Base-by-base conservation (phyloP, 2,888 invertebrate genomes). In the Pseudococcus longispinus region DNA sequence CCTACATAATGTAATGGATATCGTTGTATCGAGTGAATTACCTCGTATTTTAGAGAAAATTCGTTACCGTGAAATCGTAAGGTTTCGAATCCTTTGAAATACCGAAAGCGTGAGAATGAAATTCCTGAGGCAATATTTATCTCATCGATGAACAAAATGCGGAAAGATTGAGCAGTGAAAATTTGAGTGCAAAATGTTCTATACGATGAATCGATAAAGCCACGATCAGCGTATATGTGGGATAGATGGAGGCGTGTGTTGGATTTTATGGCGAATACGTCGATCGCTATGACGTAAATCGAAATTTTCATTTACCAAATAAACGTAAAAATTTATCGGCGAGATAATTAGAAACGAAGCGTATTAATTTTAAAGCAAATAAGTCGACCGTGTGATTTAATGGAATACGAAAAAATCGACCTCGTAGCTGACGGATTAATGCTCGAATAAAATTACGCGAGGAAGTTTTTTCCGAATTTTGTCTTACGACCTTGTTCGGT, bases 251-350 rank as follows among this genome's bases (percentile, higher is more conserved):
- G 51, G 60, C 11, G 23, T 60, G n/a, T 23, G 23, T 20, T 23
- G 4, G 3, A 8, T 55, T n/a, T 60, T 15, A 60, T 23, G 60
- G 5, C 20, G 20, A 8, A 60, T 9, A 60, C 60, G 20, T 60
- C 13, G 23, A 60, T 60, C 60, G 23, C 11, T 60, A 23, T 23
- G 9, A 60, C 60, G 23, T 60, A 13, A 11, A 60, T 23, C 55
- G 20, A 23, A 4, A 23, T 60, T 60, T 23, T 60, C 20, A 9
- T 23, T 1, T 55, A 85, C 37, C 32, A 23, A 37, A 23, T 82
- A 37, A 32, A 8, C 74, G 86, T 85, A 74, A 70, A 80, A 87
- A 77, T 82, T 60, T 83, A 83, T 83, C 87, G 87, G 60, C 51
- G 32, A 55, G 51, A 51, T 51, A 51, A 51, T 51, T 20, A 23